Conservation (phyloP, 2,113 vertebrate genomes). For the Montifringilla adamsi region DNA sequence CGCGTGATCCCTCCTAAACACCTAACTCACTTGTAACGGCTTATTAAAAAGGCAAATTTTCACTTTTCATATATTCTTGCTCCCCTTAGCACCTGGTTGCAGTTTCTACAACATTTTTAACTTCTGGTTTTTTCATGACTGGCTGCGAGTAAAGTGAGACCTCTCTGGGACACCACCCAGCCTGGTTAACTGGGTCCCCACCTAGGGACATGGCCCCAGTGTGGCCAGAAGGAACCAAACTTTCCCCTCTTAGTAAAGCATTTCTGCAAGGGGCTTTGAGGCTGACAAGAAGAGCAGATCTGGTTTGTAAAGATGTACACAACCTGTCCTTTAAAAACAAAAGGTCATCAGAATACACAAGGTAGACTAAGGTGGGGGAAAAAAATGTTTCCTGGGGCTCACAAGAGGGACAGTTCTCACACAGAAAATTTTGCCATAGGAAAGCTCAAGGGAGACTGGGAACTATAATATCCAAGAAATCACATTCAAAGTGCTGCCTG, state of each 20-base stretch:
- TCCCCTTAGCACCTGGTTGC: constrained; percentile 64
- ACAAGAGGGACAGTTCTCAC: not conserved
- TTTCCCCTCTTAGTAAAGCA: not conserved
- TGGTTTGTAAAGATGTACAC: not conserved
- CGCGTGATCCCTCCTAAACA: constrained; percentile 48
- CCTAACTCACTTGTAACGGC: constrained; percentile 50
- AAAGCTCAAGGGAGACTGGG: not conserved
- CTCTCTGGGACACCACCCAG: not conserved
- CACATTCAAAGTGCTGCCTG: rapidly evolving
- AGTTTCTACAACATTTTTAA: constrained; percentile 58
- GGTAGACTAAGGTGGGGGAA: not conserved
- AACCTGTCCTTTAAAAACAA: not conserved
- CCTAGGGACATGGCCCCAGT: not conserved
- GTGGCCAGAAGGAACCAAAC: not conserved
- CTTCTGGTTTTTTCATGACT: not conserved
- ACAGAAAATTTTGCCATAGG: not conserved
- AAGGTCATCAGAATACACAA: not conserved
- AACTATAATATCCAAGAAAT: not conserved
- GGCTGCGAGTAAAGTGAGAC: not conserved
- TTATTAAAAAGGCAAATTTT: constrained; percentile 76
- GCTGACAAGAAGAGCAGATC: not conserved
- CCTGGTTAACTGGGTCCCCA: not conserved
- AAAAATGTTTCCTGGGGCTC: not conserved
- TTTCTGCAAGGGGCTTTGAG: not conserved
- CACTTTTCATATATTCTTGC: constrained; percentile 73